phyloP scores from a whole-genome alignment of 2,113 vertebrate species.

The Leucoraja erinaceus region DNA sequence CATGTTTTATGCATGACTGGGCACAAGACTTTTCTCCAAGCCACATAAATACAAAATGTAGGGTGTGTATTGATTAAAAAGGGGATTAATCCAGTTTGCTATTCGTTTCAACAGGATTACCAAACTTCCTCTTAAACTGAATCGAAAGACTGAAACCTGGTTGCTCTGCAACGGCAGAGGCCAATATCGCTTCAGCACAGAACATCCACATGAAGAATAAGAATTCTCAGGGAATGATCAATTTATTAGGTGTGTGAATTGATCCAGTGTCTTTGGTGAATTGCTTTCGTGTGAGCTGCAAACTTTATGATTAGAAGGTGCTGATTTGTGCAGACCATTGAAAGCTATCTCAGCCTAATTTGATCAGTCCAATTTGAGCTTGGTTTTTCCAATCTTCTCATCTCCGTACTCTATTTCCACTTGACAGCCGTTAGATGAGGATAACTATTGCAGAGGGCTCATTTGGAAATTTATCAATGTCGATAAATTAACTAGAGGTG shows the following conservation, averaged over 20 bases:
- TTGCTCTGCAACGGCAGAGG: not conserved
- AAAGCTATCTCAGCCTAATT: slow-evolving; percentile 28
- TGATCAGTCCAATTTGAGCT: slow-evolving; percentile 24
- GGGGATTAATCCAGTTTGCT: not conserved
- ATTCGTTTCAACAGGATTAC: not conserved
- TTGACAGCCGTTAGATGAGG: not conserved
- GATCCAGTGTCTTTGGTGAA: slow-evolving; percentile 25
- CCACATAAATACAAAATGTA: not conserved
- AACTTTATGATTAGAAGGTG: slow-evolving; percentile 9
- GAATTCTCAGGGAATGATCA: not conserved
- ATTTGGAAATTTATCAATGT: slow-evolving; percentile 21
- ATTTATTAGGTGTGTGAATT: slow-evolving; percentile 29
- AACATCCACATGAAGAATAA: not conserved
- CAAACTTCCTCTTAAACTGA: not conserved
- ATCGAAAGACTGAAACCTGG: not conserved
- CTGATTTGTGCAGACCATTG: slow-evolving; percentile 17
- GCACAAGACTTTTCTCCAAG: not conserved
- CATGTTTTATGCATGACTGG: not conserved
- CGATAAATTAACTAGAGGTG: not conserved
- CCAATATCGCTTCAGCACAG: not conserved
- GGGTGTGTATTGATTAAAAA: not conserved
- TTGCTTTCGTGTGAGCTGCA: slow-evolving; percentile 25
- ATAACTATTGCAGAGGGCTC: not conserved
- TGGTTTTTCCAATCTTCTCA: not conserved
- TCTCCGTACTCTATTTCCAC: not conserved